Evolutionary conservation across 2,113 vertebrate genomes (phyloP), one percentile per base, ranked within the genome.

Genomic region (Perccottus glenii): DNA sequence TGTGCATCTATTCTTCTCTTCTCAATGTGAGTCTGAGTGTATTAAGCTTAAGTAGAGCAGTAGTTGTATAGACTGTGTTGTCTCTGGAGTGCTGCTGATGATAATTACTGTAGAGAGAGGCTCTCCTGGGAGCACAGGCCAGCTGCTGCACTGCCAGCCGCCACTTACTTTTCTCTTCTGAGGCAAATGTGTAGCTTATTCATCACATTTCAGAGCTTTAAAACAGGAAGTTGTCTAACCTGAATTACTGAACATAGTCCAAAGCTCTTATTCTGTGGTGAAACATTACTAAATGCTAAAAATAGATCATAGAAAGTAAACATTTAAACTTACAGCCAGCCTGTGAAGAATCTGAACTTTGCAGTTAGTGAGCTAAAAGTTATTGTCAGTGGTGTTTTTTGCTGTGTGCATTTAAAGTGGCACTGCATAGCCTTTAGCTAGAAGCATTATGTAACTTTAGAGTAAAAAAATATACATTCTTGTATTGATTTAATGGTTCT

Each of bases 101-200:
- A 89, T 93, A 92, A 93, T 92, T 91, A 88, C 81, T 87, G 77
- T 88, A 78, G 87, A 91, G 80, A 78, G 83, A 80, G 66, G 8
- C 70, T 86, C 88, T 87, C 87, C 3, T n/a, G 72, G 75, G 90
- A 83, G 61, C 27, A 64, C 70, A 50, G 63, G 62, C 72, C 83
- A 80, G 80, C 85, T 88, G 73, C 81, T 38, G 40, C 45, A 42
- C 47, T 63, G 72, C 50, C 81, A 73, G 49, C 64, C 40, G 16
- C 52, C 64, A 59, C 57, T 78, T 77, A 74, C 64, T 57, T 32
- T 67, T 70, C 64, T 76, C 77, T 84, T 60, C 46, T 56, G 72
- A 51, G 63, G 64, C 65, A 65, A 42, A 60, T 57, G 36, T 73
- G 64, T 50, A 70, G 45, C 42, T 76, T 64, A 73, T 68, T 79